Evolutionary conservation across 2,113 vertebrate species (phyloP).

Genomic region (Pyrgilauda ruficollis): DNA sequence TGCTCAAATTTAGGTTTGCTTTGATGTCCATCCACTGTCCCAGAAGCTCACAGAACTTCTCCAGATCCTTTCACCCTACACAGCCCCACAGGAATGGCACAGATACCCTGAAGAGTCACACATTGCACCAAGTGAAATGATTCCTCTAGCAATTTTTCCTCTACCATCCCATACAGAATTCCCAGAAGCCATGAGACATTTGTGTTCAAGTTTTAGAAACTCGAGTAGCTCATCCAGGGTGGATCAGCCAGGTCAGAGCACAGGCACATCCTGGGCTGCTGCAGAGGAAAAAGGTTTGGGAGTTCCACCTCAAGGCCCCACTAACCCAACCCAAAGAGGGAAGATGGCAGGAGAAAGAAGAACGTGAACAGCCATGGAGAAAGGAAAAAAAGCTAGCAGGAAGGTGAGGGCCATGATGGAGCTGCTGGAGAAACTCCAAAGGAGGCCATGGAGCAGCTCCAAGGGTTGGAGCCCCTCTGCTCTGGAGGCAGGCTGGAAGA

Average conservation of each 20-base stretch:
- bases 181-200: neutral
- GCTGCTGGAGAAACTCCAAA: neutral
- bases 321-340: neutral
- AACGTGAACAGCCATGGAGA: neutral
- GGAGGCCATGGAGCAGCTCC: accelerated
- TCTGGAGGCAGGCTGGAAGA: neutral
- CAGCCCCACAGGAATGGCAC: neutral
- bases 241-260: neutral
- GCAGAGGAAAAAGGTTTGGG: neutral
- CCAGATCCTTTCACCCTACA: neutral
- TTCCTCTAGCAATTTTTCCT: neutral
- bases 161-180: neutral
- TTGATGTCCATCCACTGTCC: neutral
- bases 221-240: neutral
- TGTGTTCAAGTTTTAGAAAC: neutral
- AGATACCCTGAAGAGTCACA: neutral
- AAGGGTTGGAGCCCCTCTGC: neutral
- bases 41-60: neutral
- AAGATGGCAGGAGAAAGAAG: neutral
- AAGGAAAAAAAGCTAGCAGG: neutral
- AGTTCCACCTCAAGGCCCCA: neutral
- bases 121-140: neutral
- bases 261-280: no score
- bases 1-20: neutral
- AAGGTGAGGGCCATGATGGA: neutral